These are phyloP conservation scores for Andrena flavipes DNA, from an alignment of 2,888 invertebrate species.

Conservation along the genomic window DNA sequence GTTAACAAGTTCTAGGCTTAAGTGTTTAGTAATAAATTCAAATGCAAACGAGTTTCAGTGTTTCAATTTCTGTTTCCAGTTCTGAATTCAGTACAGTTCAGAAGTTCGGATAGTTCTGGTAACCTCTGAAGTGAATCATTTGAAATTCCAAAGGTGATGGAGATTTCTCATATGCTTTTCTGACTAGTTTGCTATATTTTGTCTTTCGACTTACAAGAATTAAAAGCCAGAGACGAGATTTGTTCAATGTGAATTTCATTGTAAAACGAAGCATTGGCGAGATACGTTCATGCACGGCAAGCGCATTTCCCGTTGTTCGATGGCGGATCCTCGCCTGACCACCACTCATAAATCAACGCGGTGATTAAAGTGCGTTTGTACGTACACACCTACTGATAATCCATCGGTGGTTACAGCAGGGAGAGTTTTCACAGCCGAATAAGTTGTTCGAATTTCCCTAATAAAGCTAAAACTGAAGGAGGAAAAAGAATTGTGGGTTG, in stretches of 20 bases:
- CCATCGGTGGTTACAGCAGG: conserved; percentile 52
- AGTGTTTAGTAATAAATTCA: too few relatives aligned
- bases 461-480: not conserved
- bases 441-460: conserved; percentile 11
- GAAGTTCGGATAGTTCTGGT: too few relatives aligned
- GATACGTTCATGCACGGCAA: conserved; percentile 55
- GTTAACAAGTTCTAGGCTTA: too few relatives aligned
- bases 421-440: conserved; percentile 45
- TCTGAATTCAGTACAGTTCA: too few relatives aligned
- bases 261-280: conserved; percentile 51
- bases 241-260: conserved; percentile 53
- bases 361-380: conserved; percentile 70
- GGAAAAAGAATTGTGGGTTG: not conserved
- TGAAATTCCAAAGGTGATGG: too few relatives aligned
- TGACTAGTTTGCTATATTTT: too few relatives aligned
- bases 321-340: conserved; percentile 66
- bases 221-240: conserved; percentile 36
- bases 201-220: conserved; percentile 1
- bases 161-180: too few relatives aligned
- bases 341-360: conserved; percentile 63
- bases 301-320: conserved; percentile 57
- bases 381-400: conserved; percentile 70
- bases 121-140: too few relatives aligned
- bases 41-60: too few relatives aligned
- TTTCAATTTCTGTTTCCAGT: too few relatives aligned